Evolutionary conservation across 2,888 invertebrate genomes (phyloP).

Genomic region (Pachydiplax longipennis): DNA sequence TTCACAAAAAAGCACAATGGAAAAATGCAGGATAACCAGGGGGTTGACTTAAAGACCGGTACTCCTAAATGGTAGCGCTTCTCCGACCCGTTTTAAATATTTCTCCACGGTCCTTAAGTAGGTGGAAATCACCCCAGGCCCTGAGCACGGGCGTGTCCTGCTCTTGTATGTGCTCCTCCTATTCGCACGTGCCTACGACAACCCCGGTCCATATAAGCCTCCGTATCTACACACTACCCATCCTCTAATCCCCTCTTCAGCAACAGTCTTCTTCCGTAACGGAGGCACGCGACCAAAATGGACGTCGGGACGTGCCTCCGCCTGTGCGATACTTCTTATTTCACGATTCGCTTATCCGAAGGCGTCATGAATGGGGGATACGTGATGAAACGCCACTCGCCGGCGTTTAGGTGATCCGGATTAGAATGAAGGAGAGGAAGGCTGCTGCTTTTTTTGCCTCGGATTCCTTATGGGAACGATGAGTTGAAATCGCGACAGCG

Average conservation of each 20-base stretch:
- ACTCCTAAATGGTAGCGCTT: not conserved
- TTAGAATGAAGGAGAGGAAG: not conserved
- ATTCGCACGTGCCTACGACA: not conserved
- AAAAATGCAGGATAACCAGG: not conserved
- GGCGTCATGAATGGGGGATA: not conserved
- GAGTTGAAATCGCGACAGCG: too few species aligned
- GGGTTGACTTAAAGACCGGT: not conserved
- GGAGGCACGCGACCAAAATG: not conserved
- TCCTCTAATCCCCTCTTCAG: not conserved
- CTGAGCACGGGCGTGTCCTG: slow-evolving; percentile 15
- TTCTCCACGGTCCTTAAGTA: not conserved
- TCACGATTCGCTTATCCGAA: not conserved
- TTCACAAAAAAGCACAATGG: not conserved
- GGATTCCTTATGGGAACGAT: too few species aligned
- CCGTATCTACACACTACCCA: not conserved
- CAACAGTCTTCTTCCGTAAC: not conserved
- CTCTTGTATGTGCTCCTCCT: not conserved
- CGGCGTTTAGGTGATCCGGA: not conserved
- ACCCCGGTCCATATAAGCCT: not conserved
- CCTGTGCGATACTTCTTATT: not conserved
- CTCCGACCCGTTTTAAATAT: not conserved
- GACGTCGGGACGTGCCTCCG: not conserved
- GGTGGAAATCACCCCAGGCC: not conserved
- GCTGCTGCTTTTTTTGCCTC: too few species aligned
- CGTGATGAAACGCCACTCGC: not conserved